Conservation (phyloP, 2,113 vertebrate genomes). For the Otocyon megalotis region DNA sequence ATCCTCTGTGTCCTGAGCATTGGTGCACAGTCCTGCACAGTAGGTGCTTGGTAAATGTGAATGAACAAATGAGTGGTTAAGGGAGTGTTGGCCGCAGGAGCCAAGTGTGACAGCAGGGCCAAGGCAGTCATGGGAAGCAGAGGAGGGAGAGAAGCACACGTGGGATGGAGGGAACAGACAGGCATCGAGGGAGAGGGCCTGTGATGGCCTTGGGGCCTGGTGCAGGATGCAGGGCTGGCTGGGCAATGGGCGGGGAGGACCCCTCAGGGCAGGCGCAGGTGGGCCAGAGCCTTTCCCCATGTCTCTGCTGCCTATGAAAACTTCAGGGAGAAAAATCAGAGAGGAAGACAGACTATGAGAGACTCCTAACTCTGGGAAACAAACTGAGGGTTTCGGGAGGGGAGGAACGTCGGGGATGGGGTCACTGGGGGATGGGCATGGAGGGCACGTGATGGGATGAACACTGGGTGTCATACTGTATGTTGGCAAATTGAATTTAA, state of each 20-base stretch:
- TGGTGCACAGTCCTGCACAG: background rate
- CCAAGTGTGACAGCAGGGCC: background rate
- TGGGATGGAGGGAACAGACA: background rate
- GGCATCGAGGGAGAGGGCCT: background rate
- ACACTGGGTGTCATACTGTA: too few species aligned
- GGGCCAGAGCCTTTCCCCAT: background rate
- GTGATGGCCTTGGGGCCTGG: background rate
- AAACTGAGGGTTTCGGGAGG: too few species aligned
- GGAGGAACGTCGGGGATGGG: too few species aligned
- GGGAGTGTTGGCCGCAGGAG: background rate
- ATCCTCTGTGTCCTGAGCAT: too few species aligned
- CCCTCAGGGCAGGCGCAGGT: fast-evolving
- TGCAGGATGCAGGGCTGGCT: background rate
- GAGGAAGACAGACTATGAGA: too few species aligned
- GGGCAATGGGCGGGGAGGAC: background rate
- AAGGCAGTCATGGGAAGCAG: background rate
- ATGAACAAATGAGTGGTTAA: background rate
- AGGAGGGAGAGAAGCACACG: background rate
- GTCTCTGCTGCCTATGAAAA: background rate
- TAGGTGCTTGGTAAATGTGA: background rate
- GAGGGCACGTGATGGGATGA: too few species aligned
- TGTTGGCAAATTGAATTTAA: too few species aligned
- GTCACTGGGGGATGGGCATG: too few species aligned
- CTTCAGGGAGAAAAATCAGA: too few species aligned
- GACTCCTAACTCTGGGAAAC: too few species aligned